Evolutionary conservation across 2,113 vertebrate genomes (phyloP).

Genomic region (Saccopteryx bilineata): DNA sequence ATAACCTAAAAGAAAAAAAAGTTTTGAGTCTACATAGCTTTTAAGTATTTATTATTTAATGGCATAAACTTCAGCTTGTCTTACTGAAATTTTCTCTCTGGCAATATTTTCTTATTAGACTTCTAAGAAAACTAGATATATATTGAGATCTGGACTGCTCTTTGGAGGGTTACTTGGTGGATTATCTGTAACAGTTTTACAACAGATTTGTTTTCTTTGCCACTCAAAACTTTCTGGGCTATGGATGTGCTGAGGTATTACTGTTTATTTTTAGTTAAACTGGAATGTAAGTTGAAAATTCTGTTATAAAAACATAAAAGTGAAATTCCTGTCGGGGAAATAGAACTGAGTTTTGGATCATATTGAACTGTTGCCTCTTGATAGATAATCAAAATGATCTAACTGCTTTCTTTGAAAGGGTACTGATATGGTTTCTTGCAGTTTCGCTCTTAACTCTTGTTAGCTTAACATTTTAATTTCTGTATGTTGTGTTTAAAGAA

Average conservation of each 20-base stretch:
- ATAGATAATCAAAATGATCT: conserved; percentile 39
- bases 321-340: conserved; percentile 34
- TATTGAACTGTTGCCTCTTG: conserved; percentile 8
- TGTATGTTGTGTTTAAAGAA: conserved; percentile 41
- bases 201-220: neutral
- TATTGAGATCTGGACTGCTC: neutral
- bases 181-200: conserved; percentile 58
- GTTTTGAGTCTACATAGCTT: conserved; percentile 9
- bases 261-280: conserved; percentile 6
- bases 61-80: neutral
- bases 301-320: neutral
- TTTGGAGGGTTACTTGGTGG: neutral
- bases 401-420: conserved; percentile 46
- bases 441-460: neutral
- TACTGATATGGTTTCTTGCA: neutral
- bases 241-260: neutral
- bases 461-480: conserved; percentile 45
- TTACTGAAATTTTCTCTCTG: conserved; percentile 37
- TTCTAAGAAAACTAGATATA: conserved; percentile 4
- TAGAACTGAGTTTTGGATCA: conserved; percentile 43
- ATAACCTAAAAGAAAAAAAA: conserved; percentile 31
- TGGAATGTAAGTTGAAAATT: conserved; percentile 58
- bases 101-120: conserved; percentile 5
- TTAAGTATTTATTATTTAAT: conserved; percentile 46
- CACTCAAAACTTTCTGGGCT: neutral